A percentile compares a stretch with the other conserved stretches of the same genome.
phyloP scores from a whole-genome alignment of 2,113 vertebrate species.

The Quiscalus mexicanus region DNA sequence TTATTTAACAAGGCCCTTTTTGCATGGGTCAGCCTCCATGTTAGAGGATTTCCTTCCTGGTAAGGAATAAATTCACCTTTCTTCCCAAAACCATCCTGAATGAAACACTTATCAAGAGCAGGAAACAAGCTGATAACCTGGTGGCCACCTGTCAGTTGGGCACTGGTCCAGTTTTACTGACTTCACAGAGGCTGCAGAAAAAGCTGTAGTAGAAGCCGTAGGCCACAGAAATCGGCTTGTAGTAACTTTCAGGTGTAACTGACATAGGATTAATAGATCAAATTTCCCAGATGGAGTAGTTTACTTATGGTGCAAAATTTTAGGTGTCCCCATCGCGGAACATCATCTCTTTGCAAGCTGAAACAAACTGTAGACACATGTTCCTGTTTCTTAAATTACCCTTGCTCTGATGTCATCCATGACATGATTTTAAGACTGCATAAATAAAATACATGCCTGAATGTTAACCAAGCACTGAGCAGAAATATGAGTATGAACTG shows the following conservation, averaged over 20 bases:
- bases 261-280: background rate
- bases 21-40: background rate
- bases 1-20: background rate
- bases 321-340: background rate
- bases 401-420: background rate
- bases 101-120: slow-evolving; percentile 47
- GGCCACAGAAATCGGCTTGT: background rate
- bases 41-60: background rate
- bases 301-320: background rate
- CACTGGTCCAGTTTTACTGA: background rate
- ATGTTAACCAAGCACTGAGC: background rate
- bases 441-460: background rate
- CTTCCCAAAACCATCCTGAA: background rate
- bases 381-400: background rate
- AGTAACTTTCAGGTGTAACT: background rate
- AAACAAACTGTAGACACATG: background rate
- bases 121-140: slow-evolving; percentile 1
- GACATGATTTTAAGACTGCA: background rate
- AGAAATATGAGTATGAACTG: background rate
- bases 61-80: background rate
- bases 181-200: background rate
- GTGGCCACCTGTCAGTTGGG: slow-evolving; percentile 1
- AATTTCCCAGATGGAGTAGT: background rate
- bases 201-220: background rate
- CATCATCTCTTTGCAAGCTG: background rate